These are phyloP conservation scores for Austrolebias charrua DNA, from an alignment of 2,797 vertebrate genomes.

Conservation along the genomic window DNA sequence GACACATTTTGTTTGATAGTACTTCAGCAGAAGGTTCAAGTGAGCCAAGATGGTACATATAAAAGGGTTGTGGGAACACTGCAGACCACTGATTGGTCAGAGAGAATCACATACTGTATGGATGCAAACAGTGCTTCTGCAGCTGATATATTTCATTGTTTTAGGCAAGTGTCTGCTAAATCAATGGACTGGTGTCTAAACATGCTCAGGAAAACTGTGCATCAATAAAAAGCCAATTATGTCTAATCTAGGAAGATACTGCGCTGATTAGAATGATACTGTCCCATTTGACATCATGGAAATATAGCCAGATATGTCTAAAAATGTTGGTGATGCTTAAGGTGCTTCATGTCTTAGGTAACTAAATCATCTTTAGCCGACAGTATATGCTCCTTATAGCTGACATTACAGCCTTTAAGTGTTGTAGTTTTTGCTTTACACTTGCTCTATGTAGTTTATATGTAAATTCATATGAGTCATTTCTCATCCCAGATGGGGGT, in stretches of 20 bases:
- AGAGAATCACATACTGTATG: background rate
- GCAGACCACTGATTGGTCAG: no score
- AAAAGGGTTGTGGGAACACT: background rate
- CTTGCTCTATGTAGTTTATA: background rate
- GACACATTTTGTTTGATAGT: background rate
- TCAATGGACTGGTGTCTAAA: no score
- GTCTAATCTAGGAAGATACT: background rate
- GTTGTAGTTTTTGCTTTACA: background rate
- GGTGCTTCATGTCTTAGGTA: background rate
- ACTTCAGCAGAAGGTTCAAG: background rate
- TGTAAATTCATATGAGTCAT: constrained; percentile 3
- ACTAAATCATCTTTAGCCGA: background rate
- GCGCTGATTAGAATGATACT: background rate
- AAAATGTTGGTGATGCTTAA: background rate
- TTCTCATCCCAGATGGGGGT: constrained; percentile 3
- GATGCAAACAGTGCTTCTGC: background rate
- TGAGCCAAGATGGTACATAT: background rate
- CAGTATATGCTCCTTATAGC: background rate
- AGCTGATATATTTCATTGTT: background rate
- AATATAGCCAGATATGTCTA: background rate
- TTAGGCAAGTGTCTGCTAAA: no score
- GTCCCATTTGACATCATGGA: background rate
- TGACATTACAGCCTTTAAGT: background rate
- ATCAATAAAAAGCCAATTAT: background rate
- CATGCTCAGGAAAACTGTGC: no score